These are phyloP conservation scores for Pyrrhosoma nymphula DNA, from an alignment of 2,888 invertebrate genomes.

Conservation along the genomic window DNA sequence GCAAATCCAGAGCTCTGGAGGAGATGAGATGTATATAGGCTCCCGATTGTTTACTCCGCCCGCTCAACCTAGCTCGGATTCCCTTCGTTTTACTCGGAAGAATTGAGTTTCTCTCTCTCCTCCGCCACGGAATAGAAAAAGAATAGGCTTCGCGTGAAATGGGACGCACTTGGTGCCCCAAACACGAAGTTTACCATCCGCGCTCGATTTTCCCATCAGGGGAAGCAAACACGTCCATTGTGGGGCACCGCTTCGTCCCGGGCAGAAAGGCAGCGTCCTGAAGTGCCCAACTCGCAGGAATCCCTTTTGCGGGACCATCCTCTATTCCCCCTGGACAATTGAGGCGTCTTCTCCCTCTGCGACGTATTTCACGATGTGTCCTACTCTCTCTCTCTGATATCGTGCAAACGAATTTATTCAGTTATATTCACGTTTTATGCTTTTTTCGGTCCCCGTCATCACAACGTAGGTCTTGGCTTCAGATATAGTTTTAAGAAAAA, in stretches of 20 bases:
- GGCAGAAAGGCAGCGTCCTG: background rate
- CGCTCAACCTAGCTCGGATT: background rate
- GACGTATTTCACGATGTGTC: too few relatives aligned
- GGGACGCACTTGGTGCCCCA: background rate
- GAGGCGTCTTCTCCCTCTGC: background rate
- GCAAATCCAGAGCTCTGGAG: background rate
- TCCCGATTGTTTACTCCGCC: background rate
- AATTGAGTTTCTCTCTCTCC: background rate
- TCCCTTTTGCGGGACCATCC: background rate
- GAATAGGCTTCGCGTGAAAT: background rate
- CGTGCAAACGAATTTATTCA: too few relatives aligned
- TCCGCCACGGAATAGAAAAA: background rate
- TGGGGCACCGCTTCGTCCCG: background rate
- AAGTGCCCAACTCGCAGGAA: background rate
- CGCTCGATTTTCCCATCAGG: constrained; percentile 16
- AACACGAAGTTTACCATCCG: background rate
- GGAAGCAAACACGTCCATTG: constrained; percentile 4
- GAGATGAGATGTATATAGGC: background rate
- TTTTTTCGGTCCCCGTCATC: too few relatives aligned
- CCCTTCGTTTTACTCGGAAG: background rate
- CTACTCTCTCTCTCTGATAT: too few relatives aligned
- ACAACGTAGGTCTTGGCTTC: too few relatives aligned
- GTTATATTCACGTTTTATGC: too few relatives aligned
- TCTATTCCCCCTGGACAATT: background rate
- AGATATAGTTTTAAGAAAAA: too few relatives aligned